These are phyloP conservation scores for Margarornis squamiger DNA, from an alignment of 2,797 vertebrate species.

Conservation along the genomic window DNA sequence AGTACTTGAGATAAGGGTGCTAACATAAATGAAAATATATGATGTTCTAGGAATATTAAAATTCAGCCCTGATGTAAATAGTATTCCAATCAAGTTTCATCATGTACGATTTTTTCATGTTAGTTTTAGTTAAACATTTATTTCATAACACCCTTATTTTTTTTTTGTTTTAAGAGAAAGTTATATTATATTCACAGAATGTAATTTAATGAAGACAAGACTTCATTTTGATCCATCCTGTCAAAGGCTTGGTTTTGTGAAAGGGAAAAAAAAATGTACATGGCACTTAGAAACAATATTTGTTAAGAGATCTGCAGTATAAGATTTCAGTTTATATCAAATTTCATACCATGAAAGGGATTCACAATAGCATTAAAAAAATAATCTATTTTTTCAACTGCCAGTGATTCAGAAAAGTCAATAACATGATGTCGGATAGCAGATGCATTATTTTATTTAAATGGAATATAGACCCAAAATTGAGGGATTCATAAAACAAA, in stretches of 20 bases:
- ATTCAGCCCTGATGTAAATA: not conserved
- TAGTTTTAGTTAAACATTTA: not conserved
- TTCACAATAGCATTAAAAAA: not conserved
- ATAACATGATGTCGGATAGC: not conserved
- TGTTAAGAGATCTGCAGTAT: not conserved
- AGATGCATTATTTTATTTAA: not conserved
- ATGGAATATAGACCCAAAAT: not conserved
- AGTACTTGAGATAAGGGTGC: not conserved
- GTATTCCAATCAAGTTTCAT: not conserved
- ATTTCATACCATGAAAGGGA: not conserved
- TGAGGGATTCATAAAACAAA: not conserved
- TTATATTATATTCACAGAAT: not conserved
- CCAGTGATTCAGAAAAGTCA: not conserved
- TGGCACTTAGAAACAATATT: not conserved
- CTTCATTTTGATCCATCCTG: not conserved
- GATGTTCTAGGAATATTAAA: not conserved
- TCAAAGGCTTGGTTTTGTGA: not conserved
- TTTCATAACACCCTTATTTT: not conserved
- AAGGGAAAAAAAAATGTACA: not conserved
- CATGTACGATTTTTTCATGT: not conserved
- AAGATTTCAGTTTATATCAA: conserved; percentile 14
- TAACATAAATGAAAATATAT: not conserved
- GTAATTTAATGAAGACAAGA: not conserved
- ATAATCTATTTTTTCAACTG: not conserved
- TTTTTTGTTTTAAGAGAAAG: not conserved